Percentiles rank a stretch among this genome's conserved stretches.
Evolutionary conservation across 2,113 vertebrate genomes (phyloP).

Genomic region (Heterocephalus glaber): DNA sequence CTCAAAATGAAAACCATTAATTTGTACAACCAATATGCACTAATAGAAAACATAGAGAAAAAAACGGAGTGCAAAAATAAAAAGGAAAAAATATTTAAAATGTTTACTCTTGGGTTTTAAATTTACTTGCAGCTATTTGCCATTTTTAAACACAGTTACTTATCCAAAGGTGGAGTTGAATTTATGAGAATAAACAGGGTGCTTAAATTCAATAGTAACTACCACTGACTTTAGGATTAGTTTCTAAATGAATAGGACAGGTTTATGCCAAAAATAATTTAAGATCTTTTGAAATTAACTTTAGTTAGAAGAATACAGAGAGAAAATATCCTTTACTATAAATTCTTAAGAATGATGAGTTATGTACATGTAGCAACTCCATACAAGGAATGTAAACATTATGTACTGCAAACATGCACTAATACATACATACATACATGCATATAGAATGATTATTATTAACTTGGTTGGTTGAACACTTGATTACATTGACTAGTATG

Average conservation of each 20-base stretch:
- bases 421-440: background rate
- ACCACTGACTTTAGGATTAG: background rate
- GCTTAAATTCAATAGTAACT: constrained; percentile 17
- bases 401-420: background rate
- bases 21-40: background rate
- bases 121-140: background rate
- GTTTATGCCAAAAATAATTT: background rate
- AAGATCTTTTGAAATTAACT: background rate
- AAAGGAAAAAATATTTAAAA: background rate
- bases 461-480: background rate
- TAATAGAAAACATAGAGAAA: background rate
- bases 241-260: background rate
- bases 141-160: background rate
- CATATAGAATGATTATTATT: background rate
- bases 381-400: background rate
- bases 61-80: background rate
- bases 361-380: background rate
- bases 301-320: background rate
- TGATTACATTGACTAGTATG: background rate
- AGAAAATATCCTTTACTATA: background rate
- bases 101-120: background rate
- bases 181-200: background rate
- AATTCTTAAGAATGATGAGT: background rate
- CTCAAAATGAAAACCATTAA: background rate
- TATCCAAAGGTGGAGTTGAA: background rate